Evolutionary conservation across 2,797 vertebrate species (phyloP).

Genomic region (Acestrorhynchus altus): DNA sequence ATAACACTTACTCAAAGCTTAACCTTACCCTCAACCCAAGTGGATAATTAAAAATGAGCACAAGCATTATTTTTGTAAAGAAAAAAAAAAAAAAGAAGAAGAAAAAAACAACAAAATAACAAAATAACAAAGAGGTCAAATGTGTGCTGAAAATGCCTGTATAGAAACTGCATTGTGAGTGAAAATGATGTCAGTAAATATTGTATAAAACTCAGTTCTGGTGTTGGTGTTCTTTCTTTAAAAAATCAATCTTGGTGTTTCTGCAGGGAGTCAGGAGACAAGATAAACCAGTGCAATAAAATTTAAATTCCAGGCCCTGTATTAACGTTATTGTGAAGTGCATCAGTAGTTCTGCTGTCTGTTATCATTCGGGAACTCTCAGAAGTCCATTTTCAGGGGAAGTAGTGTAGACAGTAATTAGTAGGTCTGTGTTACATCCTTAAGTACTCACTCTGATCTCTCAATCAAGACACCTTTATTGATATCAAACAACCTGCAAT

Average conservation of each 20-base stretch:
- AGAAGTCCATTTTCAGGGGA: slow-evolving; percentile 28
- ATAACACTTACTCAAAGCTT: background rate
- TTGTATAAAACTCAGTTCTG: background rate
- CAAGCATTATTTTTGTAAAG: slow-evolving; percentile 61
- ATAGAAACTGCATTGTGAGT: slow-evolving; percentile 65
- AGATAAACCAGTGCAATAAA: background rate
- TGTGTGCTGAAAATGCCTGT: slow-evolving; percentile 67
- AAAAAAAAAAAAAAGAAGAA: too few species aligned
- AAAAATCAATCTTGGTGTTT: background rate
- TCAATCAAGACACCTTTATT: background rate
- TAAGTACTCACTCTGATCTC: slow-evolving; percentile 18
- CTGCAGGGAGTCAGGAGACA: too few species aligned
- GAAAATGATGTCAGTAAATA: slow-evolving; percentile 53
- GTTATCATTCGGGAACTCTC: background rate
- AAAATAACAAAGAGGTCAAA: slow-evolving; percentile 44
- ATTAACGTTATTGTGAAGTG: background rate
- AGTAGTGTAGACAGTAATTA: slow-evolving; percentile 59
- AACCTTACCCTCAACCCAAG: background rate
- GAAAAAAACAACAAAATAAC: too few species aligned
- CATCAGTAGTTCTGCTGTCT: background rate
- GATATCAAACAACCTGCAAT: too few species aligned
- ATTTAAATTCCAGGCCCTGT: background rate
- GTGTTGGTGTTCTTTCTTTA: background rate
- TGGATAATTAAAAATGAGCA: background rate
- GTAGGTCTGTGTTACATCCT: slow-evolving; percentile 59